A percentile compares a stretch with the other conserved stretches of the same genome.
Conservation (phyloP, 2,113 vertebrate genomes). For the Suricata suricatta region DNA sequence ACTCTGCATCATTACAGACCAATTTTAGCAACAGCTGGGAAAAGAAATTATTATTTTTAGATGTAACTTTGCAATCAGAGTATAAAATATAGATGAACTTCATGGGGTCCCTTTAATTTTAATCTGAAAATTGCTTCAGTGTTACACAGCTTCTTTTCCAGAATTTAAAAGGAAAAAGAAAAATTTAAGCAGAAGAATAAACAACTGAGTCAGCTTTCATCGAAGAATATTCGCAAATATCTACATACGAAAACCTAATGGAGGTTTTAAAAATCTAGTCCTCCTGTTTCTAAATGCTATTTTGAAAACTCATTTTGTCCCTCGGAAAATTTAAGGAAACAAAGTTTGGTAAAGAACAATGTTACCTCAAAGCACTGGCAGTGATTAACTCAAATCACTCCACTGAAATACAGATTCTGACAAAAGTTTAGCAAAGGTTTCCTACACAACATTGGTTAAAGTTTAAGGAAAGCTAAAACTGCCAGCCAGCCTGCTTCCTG, state of each 20-base stretch:
- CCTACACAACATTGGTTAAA: slow-evolving; percentile 4
- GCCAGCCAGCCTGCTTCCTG: not conserved
- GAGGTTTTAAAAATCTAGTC: not conserved
- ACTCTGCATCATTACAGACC: not conserved
- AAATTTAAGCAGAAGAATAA: not conserved
- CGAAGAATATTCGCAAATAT: slow-evolving; percentile 24
- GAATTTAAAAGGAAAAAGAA: not conserved
- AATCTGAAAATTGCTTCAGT: not conserved
- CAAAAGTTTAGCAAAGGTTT: slow-evolving; percentile 22
- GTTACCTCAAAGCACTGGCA: not conserved
- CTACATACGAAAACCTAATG: not conserved
- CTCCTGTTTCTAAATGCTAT: not conserved
- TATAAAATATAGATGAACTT: slow-evolving; percentile 30
- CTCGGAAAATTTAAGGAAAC: slow-evolving; percentile 32
- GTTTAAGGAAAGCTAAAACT: slow-evolving; percentile 26
- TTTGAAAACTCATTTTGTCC: not conserved
- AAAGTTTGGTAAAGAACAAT: slow-evolving; percentile 18
- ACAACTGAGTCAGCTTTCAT: not conserved
- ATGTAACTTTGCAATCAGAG: not conserved
- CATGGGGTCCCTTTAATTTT: not conserved
- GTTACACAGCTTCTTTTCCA: not conserved
- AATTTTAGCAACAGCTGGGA: not conserved
- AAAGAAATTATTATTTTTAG: slow-evolving; percentile 45
- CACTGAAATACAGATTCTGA: not conserved
- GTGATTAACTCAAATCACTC: not conserved